These are phyloP conservation scores for Oryzias curvinotus DNA, from an alignment of 2,113 vertebrate genomes.

Conservation along the genomic window DNA sequence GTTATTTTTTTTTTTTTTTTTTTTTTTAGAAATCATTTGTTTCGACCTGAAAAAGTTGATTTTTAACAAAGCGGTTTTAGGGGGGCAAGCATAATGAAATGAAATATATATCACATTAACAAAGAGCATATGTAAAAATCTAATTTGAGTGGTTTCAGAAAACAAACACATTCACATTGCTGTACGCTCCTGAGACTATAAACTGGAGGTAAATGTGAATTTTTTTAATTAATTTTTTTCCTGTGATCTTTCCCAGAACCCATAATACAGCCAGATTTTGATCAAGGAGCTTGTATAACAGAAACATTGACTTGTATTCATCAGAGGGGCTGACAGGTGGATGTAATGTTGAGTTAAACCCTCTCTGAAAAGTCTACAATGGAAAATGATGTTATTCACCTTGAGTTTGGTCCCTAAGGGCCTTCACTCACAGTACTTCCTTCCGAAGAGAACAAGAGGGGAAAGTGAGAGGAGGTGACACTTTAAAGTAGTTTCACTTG, in stretches of 20 bases:
- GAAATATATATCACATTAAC: too few relatives aligned
- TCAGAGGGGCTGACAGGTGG: not conserved
- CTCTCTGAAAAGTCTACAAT: conserved; percentile 18
- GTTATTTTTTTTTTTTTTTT: not conserved
- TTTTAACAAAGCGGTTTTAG: too few relatives aligned
- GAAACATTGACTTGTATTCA: not conserved
- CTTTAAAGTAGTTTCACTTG: conserved; percentile 17
- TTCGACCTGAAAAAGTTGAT: too few relatives aligned
- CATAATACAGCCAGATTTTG: not conserved
- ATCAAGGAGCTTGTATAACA: not conserved
- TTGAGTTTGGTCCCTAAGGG: conserved; percentile 21
- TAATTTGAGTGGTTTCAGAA: too few relatives aligned
- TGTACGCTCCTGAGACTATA: not conserved
- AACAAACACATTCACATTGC: too few relatives aligned
- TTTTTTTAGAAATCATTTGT: not conserved
- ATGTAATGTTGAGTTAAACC: conserved; percentile 12
- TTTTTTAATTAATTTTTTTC: too few relatives aligned
- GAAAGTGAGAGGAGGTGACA: conserved; percentile 2
- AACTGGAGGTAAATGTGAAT: not conserved
- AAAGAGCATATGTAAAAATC: too few relatives aligned
- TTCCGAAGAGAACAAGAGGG: conserved; percentile 5
- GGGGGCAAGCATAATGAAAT: too few relatives aligned
- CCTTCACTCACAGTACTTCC: not conserved
- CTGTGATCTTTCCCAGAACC: not conserved
- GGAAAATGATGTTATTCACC: conserved; percentile 29